phyloP scores from a whole-genome alignment of 2,113 vertebrate species.

The Noctilio leporinus region DNA sequence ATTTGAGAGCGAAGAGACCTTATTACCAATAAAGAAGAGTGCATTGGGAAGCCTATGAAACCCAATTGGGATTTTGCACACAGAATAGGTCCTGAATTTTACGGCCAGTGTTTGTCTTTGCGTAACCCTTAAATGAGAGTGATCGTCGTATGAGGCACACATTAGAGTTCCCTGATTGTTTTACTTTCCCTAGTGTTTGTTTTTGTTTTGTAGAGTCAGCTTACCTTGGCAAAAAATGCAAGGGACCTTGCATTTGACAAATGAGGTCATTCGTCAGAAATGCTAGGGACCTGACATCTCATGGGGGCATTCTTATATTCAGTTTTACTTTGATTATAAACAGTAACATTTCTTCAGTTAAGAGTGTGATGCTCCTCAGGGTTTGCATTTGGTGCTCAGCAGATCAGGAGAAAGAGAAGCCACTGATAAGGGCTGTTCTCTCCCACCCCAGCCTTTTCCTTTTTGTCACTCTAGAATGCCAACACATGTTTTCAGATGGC shows the following conservation, averaged over 20 bases:
- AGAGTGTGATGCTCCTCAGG: background rate
- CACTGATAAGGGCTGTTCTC: background rate
- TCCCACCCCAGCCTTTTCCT: background rate
- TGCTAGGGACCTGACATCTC: background rate
- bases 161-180: background rate
- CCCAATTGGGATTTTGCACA: no score
- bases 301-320: background rate
- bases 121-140: background rate
- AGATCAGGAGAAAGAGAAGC: background rate
- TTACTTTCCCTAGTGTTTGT: background rate
- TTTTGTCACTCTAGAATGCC: slow-evolving; percentile 63
- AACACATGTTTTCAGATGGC: slow-evolving; percentile 50
- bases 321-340: background rate
- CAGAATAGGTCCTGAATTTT: background rate
- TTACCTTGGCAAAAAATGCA: slow-evolving; percentile 20
- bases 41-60: background rate
- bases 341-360: background rate
- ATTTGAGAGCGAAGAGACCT: background rate
- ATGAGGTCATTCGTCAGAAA: slow-evolving; percentile 17
- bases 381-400: background rate
- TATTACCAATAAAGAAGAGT: background rate
- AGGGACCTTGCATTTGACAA: slow-evolving; percentile 2
- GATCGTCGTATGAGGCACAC: background rate
- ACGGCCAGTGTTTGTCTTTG: background rate
- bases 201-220: slow-evolving; percentile 12